phyloP scores from a whole-genome alignment of 1,140 invertebrate species.

The Eubasilissa regina region DNA sequence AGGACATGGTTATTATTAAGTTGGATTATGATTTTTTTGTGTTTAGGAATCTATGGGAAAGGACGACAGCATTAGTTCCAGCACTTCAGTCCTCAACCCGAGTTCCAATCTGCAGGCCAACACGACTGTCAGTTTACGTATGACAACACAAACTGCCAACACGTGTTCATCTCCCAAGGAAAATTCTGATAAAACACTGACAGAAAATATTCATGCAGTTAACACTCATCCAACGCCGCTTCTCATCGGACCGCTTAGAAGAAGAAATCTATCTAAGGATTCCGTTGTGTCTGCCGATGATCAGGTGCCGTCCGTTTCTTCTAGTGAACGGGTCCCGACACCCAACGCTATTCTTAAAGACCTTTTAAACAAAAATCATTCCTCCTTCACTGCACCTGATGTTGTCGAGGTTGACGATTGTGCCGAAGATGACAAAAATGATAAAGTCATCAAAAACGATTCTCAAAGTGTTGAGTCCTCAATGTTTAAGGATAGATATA shows the following conservation, averaged over 20 bases:
- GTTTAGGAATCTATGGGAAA: neutral
- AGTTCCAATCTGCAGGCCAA: neutral
- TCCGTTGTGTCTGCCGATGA: neutral
- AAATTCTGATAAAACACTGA: no score
- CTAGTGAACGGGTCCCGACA: neutral
- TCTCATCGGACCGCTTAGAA: no score
- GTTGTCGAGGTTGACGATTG: neutral
- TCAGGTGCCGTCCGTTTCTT: conserved; percentile 22
- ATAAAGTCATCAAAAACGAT: neutral
- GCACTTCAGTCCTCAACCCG: neutral
- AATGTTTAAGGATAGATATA: neutral
- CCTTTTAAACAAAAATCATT: neutral
- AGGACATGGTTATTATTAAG: no score
- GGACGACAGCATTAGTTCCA: neutral
- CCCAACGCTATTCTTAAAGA: neutral
- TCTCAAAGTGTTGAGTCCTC: neutral
- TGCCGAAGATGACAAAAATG: neutral
- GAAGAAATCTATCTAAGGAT: no score
- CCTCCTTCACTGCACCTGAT: neutral
- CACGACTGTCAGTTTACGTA: no score
- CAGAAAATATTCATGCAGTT: no score
- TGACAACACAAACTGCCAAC: no score
- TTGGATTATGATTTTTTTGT: neutral
- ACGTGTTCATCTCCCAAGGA: no score
- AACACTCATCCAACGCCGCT: no score